Evolutionary conservation across 1,140 invertebrate genomes (phyloP).

Genomic region (Achatina immaculata): DNA sequence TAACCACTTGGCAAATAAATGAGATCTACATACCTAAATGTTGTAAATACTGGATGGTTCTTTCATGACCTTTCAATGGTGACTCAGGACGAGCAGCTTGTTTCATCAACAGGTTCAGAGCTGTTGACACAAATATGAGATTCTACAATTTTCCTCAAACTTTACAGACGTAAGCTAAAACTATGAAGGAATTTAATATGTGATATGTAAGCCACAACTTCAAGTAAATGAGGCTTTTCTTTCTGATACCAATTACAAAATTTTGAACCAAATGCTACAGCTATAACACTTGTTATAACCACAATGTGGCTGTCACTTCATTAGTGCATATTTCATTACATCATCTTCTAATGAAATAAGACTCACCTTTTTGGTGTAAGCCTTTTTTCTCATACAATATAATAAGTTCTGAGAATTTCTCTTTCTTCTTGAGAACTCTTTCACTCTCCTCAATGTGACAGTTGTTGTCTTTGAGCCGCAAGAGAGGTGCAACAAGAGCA

Average conservation of each 20-base stretch:
- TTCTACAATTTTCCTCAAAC: not conserved
- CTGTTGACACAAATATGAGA: slow-evolving; percentile 69
- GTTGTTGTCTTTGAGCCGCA: slow-evolving; percentile 88
- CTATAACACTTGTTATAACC: no score
- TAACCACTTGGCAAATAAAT: no score
- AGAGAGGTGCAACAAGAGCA: slow-evolving; percentile 88
- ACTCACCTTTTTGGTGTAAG: slow-evolving; percentile 82
- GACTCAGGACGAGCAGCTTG: slow-evolving; percentile 84
- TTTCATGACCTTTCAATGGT: slow-evolving; percentile 82
- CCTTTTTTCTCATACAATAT: slow-evolving; percentile 96
- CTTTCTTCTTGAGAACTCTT: slow-evolving; percentile 85
- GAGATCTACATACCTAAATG: slow-evolving; percentile 78
- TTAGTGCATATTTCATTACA: no score
- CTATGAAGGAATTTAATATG: no score
- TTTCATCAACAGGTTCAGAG: slow-evolving; percentile 87
- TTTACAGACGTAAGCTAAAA: no score
- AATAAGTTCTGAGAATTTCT: slow-evolving; percentile 93
- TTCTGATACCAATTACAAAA: no score
- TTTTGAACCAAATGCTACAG: no score
- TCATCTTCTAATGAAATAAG: no score
- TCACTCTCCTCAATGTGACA: slow-evolving; percentile 96
- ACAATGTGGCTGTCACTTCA: no score
- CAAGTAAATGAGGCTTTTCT: no score
- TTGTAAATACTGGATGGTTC: slow-evolving; percentile 93
- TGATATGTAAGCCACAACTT: no score